Conservation (phyloP, 2,113 vertebrate genomes). For the Sigmodon hispidus region DNA sequence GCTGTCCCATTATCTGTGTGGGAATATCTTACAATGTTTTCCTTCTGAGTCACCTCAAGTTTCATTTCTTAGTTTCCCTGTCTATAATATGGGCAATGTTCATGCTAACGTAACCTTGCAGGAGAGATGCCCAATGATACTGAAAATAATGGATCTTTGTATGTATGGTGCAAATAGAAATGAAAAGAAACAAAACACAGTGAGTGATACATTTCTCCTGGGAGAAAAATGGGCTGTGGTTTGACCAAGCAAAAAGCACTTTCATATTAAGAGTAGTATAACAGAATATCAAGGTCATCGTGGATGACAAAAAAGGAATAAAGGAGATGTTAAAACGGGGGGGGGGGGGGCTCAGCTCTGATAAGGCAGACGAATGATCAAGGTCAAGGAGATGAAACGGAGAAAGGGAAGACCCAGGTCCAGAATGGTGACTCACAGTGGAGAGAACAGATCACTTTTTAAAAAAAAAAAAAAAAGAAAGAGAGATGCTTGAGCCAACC, state of each 20-base stretch:
- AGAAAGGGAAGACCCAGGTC: background rate
- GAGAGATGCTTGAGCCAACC: background rate
- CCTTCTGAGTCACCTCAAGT: background rate
- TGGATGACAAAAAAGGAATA: background rate
- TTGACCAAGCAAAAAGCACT: background rate
- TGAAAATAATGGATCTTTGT: background rate
- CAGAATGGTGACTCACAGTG: constrained; percentile 9
- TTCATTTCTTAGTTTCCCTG: background rate
- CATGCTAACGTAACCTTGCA: background rate
- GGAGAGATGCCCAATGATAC: background rate
- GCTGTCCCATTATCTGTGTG: background rate
- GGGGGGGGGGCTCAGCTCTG: no score
- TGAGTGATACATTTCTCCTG: background rate
- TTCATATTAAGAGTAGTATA: background rate
- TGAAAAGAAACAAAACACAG: background rate
- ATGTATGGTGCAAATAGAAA: background rate
- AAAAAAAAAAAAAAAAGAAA: no score
- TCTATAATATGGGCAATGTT: background rate
- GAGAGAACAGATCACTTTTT: background rate
- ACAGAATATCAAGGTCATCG: constrained; percentile 27
- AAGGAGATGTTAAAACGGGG: no score
- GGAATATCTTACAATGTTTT: background rate
- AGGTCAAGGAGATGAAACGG: constrained; percentile 35
- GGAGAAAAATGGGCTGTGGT: background rate
- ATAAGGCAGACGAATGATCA: background rate